Base-by-base conservation (phyloP, 2,797 vertebrate genomes). In the Lepus oiostolus region DNA sequence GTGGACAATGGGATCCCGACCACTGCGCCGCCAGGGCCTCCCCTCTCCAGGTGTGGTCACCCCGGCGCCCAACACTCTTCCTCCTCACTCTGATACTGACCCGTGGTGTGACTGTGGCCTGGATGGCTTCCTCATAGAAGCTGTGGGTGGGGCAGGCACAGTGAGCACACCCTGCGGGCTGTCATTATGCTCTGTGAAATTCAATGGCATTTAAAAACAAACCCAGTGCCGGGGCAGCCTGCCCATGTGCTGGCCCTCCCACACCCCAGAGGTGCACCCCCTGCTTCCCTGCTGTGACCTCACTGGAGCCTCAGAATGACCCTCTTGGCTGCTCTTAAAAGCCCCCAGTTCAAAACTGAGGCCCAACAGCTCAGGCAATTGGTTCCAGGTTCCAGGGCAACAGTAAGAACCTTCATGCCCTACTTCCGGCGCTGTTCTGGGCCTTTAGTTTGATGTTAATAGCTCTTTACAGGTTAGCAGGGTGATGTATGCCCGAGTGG, bases 121-220 rank as follows among this genome's bases (percentile, higher is more conserved):
- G 54, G 47, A 14, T 2, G 1, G 12, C 58, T 76, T 86, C 12
- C 7, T 30, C 54, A 1, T 0, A 38, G 76, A 42, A 92, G 30
- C 3, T 52, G 72, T 72, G 72, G 58, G 67, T 47, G 76, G 38
- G 60, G 54, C 63, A 9, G 77, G 60, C 54, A 0, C 35, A 10
- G 14, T 4, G 19, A 89, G 54, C 28, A 42, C 88, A 35, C 13
- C 4, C 38, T 21, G 16, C 52, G 65, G 63, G 22, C 58, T 58
- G 12, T 92, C 91, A 30, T 85, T 38, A n/a, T 11, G 21, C 54
- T 22, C 8, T 13, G 71, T 13, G 86, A 80, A 79, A 88, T 30
- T 28, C 68, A 67, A 7, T 1, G 21, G 21, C 63, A 21, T 86
- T 82, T 93, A 35, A 60, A 93, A 94, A 50, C 67, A 85, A 72